A percentile compares a stretch with the other conserved stretches of the same genome.
Conservation (phyloP, 2,888 invertebrate genomes). For the Sesamia inferens region DNA sequence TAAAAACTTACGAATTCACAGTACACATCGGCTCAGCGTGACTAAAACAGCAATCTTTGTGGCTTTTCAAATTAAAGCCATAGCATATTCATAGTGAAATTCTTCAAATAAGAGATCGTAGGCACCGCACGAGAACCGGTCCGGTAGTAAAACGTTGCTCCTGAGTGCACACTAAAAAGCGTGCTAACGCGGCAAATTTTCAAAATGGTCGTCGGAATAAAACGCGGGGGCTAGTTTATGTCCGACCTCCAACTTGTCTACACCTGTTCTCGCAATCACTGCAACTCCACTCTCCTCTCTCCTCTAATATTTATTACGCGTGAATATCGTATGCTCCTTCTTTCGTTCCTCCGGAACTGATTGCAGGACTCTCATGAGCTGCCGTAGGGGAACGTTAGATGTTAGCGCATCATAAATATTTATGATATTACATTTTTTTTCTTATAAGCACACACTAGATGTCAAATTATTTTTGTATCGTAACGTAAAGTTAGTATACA, state of each 20-base stretch:
- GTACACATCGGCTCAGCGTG: too few relatives aligned
- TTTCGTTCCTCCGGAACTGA: conserved; percentile 73
- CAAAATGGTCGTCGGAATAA: conserved; percentile 72
- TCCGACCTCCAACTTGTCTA: conserved; percentile 72
- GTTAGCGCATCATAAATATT: conserved; percentile 66
- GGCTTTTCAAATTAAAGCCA: not conserved
- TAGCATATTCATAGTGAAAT: conserved; percentile 14
- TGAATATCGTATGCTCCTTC: conserved; percentile 86
- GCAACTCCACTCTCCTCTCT: conserved; percentile 76
- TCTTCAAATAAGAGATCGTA: conserved; percentile 51
- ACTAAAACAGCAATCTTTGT: not conserved
- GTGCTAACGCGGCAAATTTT: conserved; percentile 71
- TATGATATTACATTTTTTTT: conserved; percentile 63
- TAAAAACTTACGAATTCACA: not conserved
- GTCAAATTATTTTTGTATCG: conserved; percentile 56
- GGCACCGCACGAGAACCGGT: conserved; percentile 40
- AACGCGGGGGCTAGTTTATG: conserved; percentile 72
- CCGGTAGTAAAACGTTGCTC: conserved; percentile 70
- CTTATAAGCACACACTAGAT: conserved; percentile 52
- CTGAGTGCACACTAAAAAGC: conserved; percentile 72
- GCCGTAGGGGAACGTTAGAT: conserved; percentile 67
- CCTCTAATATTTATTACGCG: conserved; percentile 88
- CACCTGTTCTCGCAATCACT: conserved; percentile 87
- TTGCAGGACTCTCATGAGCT: conserved; percentile 74
- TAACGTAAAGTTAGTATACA: conserved; percentile 44